These are phyloP conservation scores for Sesamia inferens DNA, from an alignment of 2,888 invertebrate species.

Conservation along the genomic window DNA sequence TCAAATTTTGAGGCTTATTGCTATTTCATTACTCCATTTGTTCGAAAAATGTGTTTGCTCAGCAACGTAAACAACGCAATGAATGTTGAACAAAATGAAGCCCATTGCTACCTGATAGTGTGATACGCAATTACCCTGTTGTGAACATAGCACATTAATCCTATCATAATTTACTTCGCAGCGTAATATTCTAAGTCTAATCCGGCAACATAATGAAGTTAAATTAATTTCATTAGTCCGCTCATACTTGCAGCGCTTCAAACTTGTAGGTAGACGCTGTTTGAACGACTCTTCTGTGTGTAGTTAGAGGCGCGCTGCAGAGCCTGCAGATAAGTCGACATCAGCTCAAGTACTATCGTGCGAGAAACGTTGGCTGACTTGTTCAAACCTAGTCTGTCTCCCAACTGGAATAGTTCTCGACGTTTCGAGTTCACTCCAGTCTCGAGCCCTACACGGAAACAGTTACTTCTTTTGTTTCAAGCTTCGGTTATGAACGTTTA, in stretches of 20 bases:
- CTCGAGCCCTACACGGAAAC: slow-evolving; percentile 56
- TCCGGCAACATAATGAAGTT: slow-evolving; percentile 41
- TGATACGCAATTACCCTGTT: too few relatives aligned
- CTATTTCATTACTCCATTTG: too few relatives aligned
- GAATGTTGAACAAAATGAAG: too few relatives aligned
- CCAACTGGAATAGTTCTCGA: slow-evolving; percentile 65
- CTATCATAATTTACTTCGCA: slow-evolving; percentile 17
- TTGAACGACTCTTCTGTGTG: slow-evolving; percentile 60
- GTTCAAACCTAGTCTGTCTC: slow-evolving; percentile 66
- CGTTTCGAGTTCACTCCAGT: slow-evolving; percentile 60
- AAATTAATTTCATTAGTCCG: slow-evolving; percentile 47
- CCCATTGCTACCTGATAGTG: too few relatives aligned
- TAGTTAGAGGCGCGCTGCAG: slow-evolving; percentile 52
- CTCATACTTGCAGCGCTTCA: slow-evolving; percentile 48
- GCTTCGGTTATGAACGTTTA: slow-evolving; percentile 63
- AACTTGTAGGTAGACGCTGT: slow-evolving; percentile 49
- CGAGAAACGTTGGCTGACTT: slow-evolving; percentile 66
- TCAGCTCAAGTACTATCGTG: slow-evolving; percentile 68
- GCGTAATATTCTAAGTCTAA: slow-evolving; percentile 41
- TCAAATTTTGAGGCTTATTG: too few relatives aligned
- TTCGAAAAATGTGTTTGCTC: too few relatives aligned
- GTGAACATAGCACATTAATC: neutral
- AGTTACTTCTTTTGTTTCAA: slow-evolving; percentile 64
- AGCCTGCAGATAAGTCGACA: slow-evolving; percentile 70
- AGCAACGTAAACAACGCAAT: too few relatives aligned